These are phyloP conservation scores for Clepsis dumicolana DNA, from an alignment of 2,888 invertebrate species.

Conservation along the genomic window DNA sequence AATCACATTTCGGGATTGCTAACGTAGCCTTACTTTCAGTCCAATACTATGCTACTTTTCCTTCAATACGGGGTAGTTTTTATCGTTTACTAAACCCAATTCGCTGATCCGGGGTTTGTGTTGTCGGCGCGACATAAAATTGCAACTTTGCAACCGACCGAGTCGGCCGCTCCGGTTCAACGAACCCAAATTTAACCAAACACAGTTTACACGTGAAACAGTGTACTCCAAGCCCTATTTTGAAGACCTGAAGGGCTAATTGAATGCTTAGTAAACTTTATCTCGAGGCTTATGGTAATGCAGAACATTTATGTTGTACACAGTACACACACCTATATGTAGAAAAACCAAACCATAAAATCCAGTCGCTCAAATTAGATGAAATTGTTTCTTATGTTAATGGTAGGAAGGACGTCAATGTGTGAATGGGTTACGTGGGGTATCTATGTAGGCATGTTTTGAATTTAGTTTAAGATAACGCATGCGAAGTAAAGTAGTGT, in stretches of 20 bases:
- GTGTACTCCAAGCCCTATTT: conserved; percentile 16
- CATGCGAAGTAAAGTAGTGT: conserved; percentile 12
- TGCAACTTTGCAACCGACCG: conserved; percentile 19
- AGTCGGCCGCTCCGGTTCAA: conserved; percentile 17
- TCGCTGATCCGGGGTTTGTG: too few relatives aligned
- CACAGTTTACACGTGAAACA: not conserved
- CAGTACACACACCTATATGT: not conserved
- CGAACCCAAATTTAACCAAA: conserved; percentile 24
- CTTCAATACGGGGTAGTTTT: too few relatives aligned
- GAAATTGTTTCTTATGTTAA: not conserved
- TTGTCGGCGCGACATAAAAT: conserved; percentile 23
- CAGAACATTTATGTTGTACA: conserved; percentile 18
- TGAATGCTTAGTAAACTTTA: conserved; percentile 17
- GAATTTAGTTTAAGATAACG: conserved; percentile 28
- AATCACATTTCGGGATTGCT: too few relatives aligned
- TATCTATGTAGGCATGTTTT: conserved; percentile 14
- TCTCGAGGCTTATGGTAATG: conserved; percentile 40
- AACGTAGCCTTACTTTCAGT: too few relatives aligned
- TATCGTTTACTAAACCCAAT: too few relatives aligned
- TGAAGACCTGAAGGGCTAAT: not conserved
- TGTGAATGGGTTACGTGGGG: not conserved
- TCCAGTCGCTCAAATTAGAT: not conserved
- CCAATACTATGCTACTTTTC: too few relatives aligned
- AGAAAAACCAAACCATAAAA: conserved; percentile 16
- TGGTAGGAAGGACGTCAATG: not conserved